Evolutionary conservation across 2,797 vertebrate genomes (phyloP).

Genomic region (Pelodytes ibericus): DNA sequence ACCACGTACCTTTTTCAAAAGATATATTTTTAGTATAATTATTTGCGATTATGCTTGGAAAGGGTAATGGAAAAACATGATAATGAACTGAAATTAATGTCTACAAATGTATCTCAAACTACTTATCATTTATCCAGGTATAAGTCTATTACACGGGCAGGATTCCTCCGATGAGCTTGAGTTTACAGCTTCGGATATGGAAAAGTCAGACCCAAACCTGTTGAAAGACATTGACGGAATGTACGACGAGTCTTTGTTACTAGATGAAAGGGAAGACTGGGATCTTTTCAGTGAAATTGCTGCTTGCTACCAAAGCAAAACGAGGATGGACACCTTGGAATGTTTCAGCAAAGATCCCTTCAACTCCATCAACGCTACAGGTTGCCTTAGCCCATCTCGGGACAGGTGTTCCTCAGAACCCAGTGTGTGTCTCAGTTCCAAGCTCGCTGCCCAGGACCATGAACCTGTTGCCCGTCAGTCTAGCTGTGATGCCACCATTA

Average conservation of each 20-base stretch:
- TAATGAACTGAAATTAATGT: no score
- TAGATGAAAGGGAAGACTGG: constrained; percentile 64
- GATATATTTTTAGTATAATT: no score
- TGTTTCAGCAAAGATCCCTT: constrained; percentile 67
- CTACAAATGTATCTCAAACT: no score
- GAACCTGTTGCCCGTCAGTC: constrained; percentile 72
- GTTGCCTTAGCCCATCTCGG: constrained; percentile 61
- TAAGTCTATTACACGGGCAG: constrained; percentile 57
- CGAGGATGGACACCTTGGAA: constrained; percentile 54
- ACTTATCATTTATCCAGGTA: constrained; percentile 41
- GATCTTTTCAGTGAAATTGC: constrained; percentile 71
- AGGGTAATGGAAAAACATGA: no score
- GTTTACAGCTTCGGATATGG: constrained; percentile 63
- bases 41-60: no score
- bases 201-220: constrained; percentile 54
- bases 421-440: constrained; percentile 70
- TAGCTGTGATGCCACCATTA: constrained; percentile 73
- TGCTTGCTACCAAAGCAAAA: constrained; percentile 66
- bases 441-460: constrained; percentile 57
- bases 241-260: constrained; percentile 58
- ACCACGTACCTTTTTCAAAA: no score
- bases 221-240: constrained; percentile 60
- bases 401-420: constrained; percentile 73
- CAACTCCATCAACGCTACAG: constrained; percentile 57
- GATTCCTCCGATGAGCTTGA: constrained; percentile 76